Evolutionary conservation across 2,113 vertebrate genomes (phyloP), one percentile per base, ranked within the genome.

Genomic region (Oreochromis tanganicae): DNA sequence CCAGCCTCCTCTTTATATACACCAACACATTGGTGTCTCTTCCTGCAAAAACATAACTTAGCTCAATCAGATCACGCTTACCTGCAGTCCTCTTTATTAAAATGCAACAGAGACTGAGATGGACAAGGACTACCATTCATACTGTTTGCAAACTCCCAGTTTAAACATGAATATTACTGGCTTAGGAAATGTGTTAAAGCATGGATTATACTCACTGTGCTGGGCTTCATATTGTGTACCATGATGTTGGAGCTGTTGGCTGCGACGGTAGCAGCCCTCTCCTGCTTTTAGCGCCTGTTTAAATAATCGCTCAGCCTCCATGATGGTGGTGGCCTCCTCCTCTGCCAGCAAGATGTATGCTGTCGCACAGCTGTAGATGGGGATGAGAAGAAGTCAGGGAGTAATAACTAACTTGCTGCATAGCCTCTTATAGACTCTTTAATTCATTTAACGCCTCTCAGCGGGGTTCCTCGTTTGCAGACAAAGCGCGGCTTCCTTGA

Each of bases 11-110:
- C 95, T 99, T 99, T 96, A 99, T 98, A 95, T 99, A 99, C 88
- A 99, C 98, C 95, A 99, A 96, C 38, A 99, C 98, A 80, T 99
- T 99, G 88, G 98, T 99, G 95, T 99, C 98, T 94, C 98, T 96
- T 97, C 98, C 98, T 99, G 92, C 14, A 87, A 29, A 50, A 63
- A 80, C 41, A 59, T 4, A 2, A 32, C 24, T 34, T 48, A 16
- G 56, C 61, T 84, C 73, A 85, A 5, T 29, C 32, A 9, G 6
- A 36, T 19, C 4, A 34, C 1, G 0, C 27, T 21, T n/a, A 61
- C 24, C 1, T 55, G 14, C 34, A 57, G 5, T 46, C 24, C 16
- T 59, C 1, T 75, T 75, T 75, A 75, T 75, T 46, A 12, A n/a
- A 50, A 50, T 19, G 27, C 71, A 78, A 78, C 73, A n/a, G 9